Conservation (phyloP, 2,797 vertebrate genomes). For the Taenioides sp. region DNA sequence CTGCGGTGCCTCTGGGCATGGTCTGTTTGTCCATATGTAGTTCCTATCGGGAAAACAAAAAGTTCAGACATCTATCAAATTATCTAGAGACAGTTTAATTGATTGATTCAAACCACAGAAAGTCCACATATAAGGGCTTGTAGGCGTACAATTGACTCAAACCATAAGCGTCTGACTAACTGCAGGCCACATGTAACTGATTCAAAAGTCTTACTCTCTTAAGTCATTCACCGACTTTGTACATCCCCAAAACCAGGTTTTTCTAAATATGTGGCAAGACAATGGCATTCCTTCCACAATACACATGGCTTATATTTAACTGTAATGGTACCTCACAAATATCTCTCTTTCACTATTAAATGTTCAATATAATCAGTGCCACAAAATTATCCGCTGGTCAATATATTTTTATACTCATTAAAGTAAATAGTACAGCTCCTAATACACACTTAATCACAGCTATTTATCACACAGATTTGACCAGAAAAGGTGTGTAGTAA, state of each 20-base stretch:
- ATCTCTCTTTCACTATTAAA: constrained; percentile 36
- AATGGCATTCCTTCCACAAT: constrained; percentile 24
- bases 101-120: constrained; percentile 18
- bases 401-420: background rate
- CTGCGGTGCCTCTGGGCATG: constrained; percentile 31
- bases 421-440: background rate
- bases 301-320: constrained; percentile 34
- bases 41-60: constrained; percentile 30
- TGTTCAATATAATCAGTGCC: constrained; percentile 8
- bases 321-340: constrained; percentile 31
- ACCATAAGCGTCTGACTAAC: constrained; percentile 12
- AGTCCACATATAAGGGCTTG: constrained; percentile 31
- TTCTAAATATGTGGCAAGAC: constrained; percentile 24
- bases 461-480: background rate
- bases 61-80: constrained; percentile 44
- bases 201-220: constrained; percentile 37
- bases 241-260: constrained; percentile 25
- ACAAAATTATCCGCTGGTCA: background rate
- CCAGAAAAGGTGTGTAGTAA: background rate
- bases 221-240: constrained; percentile 36
- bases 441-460: background rate
- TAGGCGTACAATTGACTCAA: constrained; percentile 56
- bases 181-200: constrained; percentile 40
- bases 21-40: constrained; percentile 33
- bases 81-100: constrained; percentile 53